Conservation (phyloP, 2,113 vertebrate genomes). For the Cavia porcellus region DNA sequence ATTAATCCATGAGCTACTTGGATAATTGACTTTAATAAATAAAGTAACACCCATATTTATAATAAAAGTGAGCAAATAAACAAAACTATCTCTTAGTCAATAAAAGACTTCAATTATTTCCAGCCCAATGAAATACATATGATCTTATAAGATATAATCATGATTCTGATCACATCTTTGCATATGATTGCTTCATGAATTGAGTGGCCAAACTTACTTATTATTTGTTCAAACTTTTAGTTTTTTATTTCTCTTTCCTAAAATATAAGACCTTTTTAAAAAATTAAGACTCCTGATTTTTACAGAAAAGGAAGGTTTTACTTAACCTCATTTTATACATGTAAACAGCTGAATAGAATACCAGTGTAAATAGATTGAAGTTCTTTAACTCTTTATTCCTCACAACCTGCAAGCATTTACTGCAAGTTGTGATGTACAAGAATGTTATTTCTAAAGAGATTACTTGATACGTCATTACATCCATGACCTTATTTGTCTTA, state of each 20-base stretch:
- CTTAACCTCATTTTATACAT: constrained; percentile 23
- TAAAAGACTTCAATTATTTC: neutral
- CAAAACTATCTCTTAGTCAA: neutral
- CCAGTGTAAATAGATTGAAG: constrained; percentile 6
- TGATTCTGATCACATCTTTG: neutral
- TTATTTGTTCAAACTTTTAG: neutral
- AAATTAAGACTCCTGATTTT: constrained; percentile 5
- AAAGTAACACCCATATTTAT: neutral
- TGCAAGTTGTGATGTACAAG: neutral
- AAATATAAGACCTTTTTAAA: neutral
- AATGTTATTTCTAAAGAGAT: neutral
- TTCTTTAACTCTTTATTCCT: constrained; percentile 43
- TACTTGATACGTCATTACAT: constrained; percentile 21
- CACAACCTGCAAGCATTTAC: constrained; percentile 2
- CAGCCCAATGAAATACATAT: neutral
- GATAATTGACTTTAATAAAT: constrained; percentile 34
- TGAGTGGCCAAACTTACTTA: constrained; percentile 32
- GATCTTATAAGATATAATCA: neutral
- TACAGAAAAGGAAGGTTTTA: neutral
- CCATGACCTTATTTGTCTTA: neutral
- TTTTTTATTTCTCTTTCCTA: neutral
- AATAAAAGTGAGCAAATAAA: constrained; percentile 31
- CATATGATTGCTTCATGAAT: neutral
- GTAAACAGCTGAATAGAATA: neutral
- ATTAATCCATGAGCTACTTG: neutral